phyloP scores from a whole-genome alignment of 2,888 invertebrate species.

The Eupithecia subfuscata region DNA sequence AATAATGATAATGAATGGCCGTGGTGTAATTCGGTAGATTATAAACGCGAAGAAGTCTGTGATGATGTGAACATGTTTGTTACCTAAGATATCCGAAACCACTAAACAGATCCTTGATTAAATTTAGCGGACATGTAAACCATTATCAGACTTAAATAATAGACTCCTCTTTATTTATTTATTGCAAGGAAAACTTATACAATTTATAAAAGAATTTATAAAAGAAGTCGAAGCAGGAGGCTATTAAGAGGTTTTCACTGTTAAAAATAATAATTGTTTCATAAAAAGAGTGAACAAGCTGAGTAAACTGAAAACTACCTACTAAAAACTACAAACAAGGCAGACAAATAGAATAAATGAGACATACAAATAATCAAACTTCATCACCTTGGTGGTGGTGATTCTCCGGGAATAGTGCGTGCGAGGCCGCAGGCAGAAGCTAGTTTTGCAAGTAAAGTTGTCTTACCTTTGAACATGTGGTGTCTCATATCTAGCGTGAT shows the following conservation, averaged over 20 bases:
- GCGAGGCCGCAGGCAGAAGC: not conserved
- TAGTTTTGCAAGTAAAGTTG: not conserved
- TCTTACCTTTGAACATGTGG: conserved; percentile 80
- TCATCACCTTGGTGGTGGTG: too few relatives aligned
- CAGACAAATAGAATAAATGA: too few relatives aligned
- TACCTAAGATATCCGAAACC: not conserved
- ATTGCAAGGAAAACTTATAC: too few relatives aligned
- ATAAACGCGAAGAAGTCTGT: not conserved
- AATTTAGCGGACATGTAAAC: not conserved
- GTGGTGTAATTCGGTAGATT: not conserved
- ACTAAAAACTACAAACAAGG: too few relatives aligned
- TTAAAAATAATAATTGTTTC: too few relatives aligned
- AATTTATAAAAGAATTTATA: too few relatives aligned
- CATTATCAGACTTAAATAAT: not conserved
- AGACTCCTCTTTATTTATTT: too few relatives aligned
- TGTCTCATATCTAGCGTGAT: conserved; percentile 81
- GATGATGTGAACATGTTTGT: not conserved
- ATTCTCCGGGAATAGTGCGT: not conserved
- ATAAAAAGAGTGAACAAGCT: too few relatives aligned
- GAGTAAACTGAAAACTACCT: too few relatives aligned
- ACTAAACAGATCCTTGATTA: not conserved
- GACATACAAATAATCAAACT: too few relatives aligned
- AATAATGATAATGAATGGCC: not conserved
- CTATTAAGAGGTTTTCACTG: too few relatives aligned
- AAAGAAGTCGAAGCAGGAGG: too few relatives aligned